phyloP scores from a whole-genome alignment of 2,888 invertebrate species.

The Nomada ruficornis region DNA sequence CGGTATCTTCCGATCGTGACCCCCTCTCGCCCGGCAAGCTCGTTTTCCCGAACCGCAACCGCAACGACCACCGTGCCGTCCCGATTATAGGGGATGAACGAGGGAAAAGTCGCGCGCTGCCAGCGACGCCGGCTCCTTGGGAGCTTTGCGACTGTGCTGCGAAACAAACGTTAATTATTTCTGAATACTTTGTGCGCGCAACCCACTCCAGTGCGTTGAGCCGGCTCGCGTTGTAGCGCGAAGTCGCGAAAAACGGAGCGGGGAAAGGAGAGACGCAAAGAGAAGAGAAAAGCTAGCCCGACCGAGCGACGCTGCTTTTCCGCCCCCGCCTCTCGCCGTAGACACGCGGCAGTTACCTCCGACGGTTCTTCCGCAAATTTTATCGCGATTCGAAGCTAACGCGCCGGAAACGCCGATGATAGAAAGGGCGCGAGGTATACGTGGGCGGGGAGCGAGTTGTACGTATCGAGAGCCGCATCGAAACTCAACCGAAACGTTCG shows the following conservation, averaged over 20 bases:
- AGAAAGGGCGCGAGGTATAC: neutral
- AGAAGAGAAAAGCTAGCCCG: slow-evolving; percentile 16
- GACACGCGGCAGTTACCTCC: neutral
- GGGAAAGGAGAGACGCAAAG: slow-evolving; percentile 28
- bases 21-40: neutral
- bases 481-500: slow-evolving; percentile 47
- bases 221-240: slow-evolving; percentile 52
- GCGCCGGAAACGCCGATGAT: no score
- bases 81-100: neutral
- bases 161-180: slow-evolving; percentile 73
- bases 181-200: slow-evolving; percentile 53
- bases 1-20: neutral
- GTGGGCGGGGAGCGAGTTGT: neutral
- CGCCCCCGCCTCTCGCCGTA: neutral
- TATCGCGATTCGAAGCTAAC: neutral
- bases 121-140: neutral
- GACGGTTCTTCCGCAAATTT: slow-evolving; percentile 18
- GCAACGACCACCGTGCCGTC: neutral
- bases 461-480: slow-evolving; percentile 47
- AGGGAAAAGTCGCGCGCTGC: neutral
- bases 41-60: neutral
- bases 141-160: slow-evolving; percentile 34
- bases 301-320: neutral
- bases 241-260: slow-evolving; percentile 49
- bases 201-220: slow-evolving; percentile 65